Conservation (phyloP, 2,113 vertebrate species). For the Pomatostomus ruficeps region DNA sequence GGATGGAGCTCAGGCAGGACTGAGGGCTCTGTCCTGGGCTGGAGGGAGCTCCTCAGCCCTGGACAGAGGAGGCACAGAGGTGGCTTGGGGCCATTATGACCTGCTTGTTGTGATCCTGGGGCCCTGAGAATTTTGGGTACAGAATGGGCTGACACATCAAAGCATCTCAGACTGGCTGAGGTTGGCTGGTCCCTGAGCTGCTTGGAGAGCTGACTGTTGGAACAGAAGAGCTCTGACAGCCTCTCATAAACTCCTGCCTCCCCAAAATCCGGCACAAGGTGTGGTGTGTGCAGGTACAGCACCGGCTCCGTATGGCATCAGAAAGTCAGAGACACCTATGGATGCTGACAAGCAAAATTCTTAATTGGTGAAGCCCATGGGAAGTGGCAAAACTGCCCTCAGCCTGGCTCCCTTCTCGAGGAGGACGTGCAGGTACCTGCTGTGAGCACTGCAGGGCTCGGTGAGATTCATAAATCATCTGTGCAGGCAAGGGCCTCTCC, state of each 20-base stretch:
- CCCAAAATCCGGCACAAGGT: rapidly evolving
- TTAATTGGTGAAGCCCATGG: background rate
- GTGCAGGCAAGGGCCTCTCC: background rate
- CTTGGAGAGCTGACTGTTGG: background rate
- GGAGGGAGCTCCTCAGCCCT: too few relatives aligned
- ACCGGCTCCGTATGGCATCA: rapidly evolving
- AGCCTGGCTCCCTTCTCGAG: rapidly evolving
- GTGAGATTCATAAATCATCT: background rate
- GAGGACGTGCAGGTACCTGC: background rate
- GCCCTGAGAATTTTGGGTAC: background rate
- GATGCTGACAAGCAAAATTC: background rate
- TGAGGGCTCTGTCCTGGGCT: background rate
- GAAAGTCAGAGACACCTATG: background rate
- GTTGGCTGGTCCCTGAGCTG: background rate
- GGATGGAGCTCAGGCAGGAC: background rate
- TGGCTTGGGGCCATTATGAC: background rate
- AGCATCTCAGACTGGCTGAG: background rate
- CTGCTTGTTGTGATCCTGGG: rapidly evolving
- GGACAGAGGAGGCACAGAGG: rapidly evolving
- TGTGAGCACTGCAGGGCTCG: background rate
- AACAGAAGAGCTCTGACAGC: background rate
- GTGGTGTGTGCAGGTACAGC: background rate
- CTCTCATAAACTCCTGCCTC: background rate
- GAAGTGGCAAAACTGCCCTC: background rate
- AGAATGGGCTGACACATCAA: background rate